Percentiles rank a stretch among this genome's conserved stretches.
Conservation (phyloP, 2,113 vertebrate genomes). For the Platysternon megacephalum region DNA sequence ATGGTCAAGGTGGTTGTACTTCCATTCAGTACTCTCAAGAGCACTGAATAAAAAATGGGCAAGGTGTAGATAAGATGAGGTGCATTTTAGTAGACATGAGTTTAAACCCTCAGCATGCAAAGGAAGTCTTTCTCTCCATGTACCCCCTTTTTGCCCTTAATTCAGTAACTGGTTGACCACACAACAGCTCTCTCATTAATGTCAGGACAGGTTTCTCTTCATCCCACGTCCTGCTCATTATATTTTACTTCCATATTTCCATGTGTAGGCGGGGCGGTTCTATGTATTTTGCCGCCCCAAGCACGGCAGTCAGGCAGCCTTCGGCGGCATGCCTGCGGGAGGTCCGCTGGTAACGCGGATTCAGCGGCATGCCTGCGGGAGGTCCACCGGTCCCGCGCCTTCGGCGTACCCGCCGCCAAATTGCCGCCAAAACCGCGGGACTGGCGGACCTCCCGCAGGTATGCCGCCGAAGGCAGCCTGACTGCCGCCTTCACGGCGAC, state of each 20-base stretch:
- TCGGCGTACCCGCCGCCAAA: too few species aligned
- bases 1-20: neutral
- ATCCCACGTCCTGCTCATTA: neutral
- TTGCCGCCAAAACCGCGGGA: too few species aligned
- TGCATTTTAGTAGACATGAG: neutral
- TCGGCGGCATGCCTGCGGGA: too few species aligned
- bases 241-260: neutral
- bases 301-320: too few species aligned
- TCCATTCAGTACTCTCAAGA: neutral
- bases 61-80: rapidly evolving
- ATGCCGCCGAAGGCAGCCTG: too few species aligned
- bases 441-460: too few species aligned
- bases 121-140: neutral
- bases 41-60: neutral
- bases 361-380: too few species aligned
- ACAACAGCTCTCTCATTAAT: neutral
- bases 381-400: too few species aligned
- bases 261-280: too few species aligned
- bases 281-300: too few species aligned
- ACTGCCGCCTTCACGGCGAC: too few species aligned
- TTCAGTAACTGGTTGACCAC: neutral
- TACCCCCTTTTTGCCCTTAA: neutral
- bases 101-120: neutral
- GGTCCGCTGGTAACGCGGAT: too few species aligned
- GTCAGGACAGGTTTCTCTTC: neutral